A percentile compares a stretch with the other conserved stretches of the same genome.
Conservation (phyloP, 2,113 vertebrate species). For the Melanotaenia duboulayi region DNA sequence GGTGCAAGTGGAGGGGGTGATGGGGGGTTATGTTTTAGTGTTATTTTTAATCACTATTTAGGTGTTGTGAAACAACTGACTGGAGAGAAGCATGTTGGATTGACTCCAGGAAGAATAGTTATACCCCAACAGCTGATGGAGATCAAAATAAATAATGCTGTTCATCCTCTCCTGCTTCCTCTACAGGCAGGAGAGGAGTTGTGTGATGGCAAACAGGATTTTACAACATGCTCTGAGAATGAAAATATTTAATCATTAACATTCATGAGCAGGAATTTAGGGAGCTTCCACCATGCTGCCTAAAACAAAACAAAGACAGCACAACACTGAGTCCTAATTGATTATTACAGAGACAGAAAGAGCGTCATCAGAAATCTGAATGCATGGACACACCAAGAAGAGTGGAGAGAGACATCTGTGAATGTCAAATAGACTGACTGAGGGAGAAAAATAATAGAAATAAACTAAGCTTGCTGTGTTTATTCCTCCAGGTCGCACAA, state of each 20-base stretch:
- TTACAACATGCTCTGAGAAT: constrained; percentile 24
- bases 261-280: constrained; percentile 68
- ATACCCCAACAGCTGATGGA: too few relatives aligned
- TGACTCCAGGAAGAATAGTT: too few relatives aligned
- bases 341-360: constrained; percentile 49
- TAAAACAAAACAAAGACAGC: constrained; percentile 42
- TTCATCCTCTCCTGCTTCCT: constrained; percentile 3
- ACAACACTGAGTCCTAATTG: constrained; percentile 45
- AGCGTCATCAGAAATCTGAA: constrained; percentile 49
- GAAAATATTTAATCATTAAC: constrained; percentile 71
- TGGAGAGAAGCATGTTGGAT: too few relatives aligned
- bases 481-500: not conserved
- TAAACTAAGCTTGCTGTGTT: not conserved
- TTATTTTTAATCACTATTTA: too few relatives aligned
- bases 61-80: too few relatives aligned
- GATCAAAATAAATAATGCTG: not conserved
- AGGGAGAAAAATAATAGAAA: constrained; percentile 3
- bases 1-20: too few relatives aligned
- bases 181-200: constrained; percentile 18
- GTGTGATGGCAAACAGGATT: constrained; percentile 26
- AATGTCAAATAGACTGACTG: constrained; percentile 17
- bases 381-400: constrained; percentile 38
- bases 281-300: constrained; percentile 48
- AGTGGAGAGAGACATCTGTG: constrained; percentile 11
- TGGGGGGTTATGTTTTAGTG: too few relatives aligned